Evolutionary conservation across 2,113 vertebrate species (phyloP).

Genomic region (Phodopus roborovskii): DNA sequence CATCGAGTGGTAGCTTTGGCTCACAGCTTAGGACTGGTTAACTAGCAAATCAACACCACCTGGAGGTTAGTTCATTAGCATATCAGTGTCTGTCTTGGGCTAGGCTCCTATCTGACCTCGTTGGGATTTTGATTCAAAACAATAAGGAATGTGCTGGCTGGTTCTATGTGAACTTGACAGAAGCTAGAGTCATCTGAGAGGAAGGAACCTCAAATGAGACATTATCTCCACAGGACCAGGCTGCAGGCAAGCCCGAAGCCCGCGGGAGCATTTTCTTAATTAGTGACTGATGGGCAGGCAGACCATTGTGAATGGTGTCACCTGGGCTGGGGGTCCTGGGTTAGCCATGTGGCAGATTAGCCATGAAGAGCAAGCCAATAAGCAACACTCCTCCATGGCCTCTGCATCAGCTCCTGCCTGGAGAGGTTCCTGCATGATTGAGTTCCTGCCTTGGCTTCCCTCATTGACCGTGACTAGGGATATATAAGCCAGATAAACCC

Average conservation of each 20-base stretch:
- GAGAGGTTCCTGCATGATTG: not conserved
- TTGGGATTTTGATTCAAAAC: not conserved
- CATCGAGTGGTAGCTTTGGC: not conserved
- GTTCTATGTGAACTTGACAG: not conserved
- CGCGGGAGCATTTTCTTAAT: not conserved
- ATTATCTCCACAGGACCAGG: not conserved
- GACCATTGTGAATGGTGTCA: no score
- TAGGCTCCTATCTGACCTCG: not conserved
- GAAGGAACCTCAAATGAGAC: not conserved
- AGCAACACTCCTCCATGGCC: not conserved
- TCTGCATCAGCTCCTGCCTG: not conserved
- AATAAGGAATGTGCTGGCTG: not conserved
- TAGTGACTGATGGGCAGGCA: not conserved
- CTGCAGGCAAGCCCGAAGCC: not conserved
- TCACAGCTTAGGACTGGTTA: not conserved
- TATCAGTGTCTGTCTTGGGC: not conserved
- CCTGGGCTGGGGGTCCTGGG: no score
- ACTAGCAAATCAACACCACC: not conserved
- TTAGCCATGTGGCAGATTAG: no score
- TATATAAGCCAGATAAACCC: not conserved
- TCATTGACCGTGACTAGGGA: not conserved
- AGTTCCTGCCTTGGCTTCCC: not conserved
- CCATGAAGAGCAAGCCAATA: not conserved
- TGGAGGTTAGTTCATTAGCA: not conserved
- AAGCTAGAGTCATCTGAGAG: not conserved